Evolutionary conservation across 2,888 invertebrate species (phyloP).

Genomic region (Pocota personata): DNA sequence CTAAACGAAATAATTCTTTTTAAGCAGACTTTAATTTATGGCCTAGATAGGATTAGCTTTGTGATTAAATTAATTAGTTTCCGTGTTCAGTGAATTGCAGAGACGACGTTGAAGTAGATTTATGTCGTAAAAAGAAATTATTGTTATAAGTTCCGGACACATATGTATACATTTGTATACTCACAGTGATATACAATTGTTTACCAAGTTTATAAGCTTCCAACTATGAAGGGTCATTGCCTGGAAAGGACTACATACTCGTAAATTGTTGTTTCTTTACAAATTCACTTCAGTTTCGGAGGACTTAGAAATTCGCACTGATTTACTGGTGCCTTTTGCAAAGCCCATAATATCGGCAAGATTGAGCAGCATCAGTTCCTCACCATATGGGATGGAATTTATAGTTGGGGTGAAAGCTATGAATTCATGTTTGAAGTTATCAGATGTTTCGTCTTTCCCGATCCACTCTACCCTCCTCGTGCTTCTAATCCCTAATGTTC

Average conservation of each 20-base stretch:
- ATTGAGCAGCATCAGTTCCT: no score
- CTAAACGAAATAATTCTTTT: background rate
- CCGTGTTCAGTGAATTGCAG: background rate
- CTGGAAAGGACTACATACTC: background rate
- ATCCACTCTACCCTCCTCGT: no score
- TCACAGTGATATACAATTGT: background rate
- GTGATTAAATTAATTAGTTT: background rate
- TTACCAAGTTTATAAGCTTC: background rate
- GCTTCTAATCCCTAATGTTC: no score
- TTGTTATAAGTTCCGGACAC: background rate
- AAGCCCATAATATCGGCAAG: no score
- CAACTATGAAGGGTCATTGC: background rate
- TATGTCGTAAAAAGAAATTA: background rate
- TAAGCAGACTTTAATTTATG: conserved; percentile 1
- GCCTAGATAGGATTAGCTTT: background rate
- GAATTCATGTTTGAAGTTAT: no score
- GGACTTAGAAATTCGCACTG: no score
- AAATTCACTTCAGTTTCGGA: background rate
- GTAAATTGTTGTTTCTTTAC: background rate
- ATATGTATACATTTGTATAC: no score
- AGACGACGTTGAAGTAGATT: background rate
- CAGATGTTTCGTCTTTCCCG: no score
- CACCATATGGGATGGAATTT: no score
- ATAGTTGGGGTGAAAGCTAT: no score
- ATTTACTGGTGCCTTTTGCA: no score